phyloP scores from a whole-genome alignment of 1,140 invertebrate species.

The Acromyrmex heyeri region DNA sequence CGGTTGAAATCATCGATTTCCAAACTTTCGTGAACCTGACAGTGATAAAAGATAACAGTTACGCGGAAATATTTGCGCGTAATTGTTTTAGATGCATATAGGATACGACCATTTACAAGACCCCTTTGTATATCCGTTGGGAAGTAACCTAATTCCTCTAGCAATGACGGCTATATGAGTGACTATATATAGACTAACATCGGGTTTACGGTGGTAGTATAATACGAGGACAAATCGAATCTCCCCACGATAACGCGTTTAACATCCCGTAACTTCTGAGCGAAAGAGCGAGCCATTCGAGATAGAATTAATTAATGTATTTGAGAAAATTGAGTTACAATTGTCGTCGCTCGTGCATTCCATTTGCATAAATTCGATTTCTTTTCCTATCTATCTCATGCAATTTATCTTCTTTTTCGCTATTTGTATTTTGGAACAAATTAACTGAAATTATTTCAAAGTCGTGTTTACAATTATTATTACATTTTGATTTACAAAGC shows the following conservation, averaged over 20 bases:
- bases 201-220: conserved; percentile 55
- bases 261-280: conserved; percentile 24
- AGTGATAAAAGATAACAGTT: background rate
- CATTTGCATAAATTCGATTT: conserved; percentile 6
- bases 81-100: conserved; percentile 69
- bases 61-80: conserved; percentile 23
- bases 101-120: conserved; percentile 72
- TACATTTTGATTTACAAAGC: background rate
- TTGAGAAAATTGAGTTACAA: conserved; percentile 45
- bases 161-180: conserved; percentile 72
- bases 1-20: background rate
- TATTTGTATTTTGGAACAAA: background rate
- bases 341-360: background rate
- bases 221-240: conserved; percentile 66
- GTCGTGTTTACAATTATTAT: background rate
- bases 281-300: conserved; percentile 43
- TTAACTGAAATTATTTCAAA: background rate
- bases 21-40: background rate
- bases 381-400: background rate
- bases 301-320: conserved; percentile 47
- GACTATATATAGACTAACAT: conserved; percentile 70
- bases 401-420: background rate
- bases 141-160: conserved; percentile 75
- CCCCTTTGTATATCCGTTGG: conserved; percentile 77
- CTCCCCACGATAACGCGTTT: conserved; percentile 11